phyloP scores from a whole-genome alignment of 35 echinoderm and acorn worm genomes.

The Apostichopus californicus region DNA sequence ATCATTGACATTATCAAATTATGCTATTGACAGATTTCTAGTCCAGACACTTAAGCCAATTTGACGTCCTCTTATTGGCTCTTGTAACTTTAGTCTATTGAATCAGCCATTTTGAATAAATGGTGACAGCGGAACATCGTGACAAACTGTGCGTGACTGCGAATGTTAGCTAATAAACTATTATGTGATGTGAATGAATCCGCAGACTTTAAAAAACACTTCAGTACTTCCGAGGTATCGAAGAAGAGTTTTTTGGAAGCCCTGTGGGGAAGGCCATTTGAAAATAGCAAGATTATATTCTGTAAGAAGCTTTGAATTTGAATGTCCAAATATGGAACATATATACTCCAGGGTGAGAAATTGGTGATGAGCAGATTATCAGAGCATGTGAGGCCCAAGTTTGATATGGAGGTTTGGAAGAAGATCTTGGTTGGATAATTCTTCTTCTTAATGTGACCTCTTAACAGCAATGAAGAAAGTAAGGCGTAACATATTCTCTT shows the following conservation, averaged over 20 bases:
- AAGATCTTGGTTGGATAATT: no score
- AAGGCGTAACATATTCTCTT: no score
- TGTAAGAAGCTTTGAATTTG: neutral
- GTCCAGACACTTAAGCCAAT: slow-evolving; percentile 33
- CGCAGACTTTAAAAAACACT: neutral
- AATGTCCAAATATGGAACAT: neutral
- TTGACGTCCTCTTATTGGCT: slow-evolving; percentile 34
- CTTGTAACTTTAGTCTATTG: slow-evolving; percentile 28
- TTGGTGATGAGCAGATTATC: neutral
- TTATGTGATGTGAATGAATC: neutral
- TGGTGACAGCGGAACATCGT: neutral
- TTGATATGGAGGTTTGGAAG: no score
- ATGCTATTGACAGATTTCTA: slow-evolving; percentile 31
- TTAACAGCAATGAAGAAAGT: no score
- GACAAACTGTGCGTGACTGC: slow-evolving; percentile 32
- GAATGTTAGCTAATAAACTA: slow-evolving; percentile 8
- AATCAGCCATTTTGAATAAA: slow-evolving; percentile 45
- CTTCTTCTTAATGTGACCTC: no score
- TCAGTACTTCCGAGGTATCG: neutral
- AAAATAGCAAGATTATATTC: neutral
- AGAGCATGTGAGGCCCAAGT: no score
- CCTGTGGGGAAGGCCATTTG: neutral
- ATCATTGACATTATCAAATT: slow-evolving; percentile 29
- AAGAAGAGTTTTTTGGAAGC: neutral
- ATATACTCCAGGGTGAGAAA: neutral